Evolutionary conservation across 2,888 invertebrate species (phyloP), one percentile per base, ranked within the genome.

Genomic region (Rhorus exstirpatorius): DNA sequence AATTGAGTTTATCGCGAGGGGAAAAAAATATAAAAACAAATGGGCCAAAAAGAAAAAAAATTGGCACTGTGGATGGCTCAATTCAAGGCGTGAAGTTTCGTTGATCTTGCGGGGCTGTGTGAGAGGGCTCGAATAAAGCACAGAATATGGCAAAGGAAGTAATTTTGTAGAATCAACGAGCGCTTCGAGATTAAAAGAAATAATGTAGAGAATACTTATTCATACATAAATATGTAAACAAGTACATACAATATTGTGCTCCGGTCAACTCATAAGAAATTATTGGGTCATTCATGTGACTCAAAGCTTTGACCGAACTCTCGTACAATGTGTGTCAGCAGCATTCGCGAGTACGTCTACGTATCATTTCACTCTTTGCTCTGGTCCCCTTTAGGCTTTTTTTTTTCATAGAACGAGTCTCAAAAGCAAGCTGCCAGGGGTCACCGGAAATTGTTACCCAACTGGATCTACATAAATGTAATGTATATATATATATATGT

Each of bases 241-340:
- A n/a, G n/a, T 21, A 1, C 1, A 49, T 44, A 19, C 24, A n/a
- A 10, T 41, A 60, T 58, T 53, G 49, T 70, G 49, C 53, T 51
- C n/a, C n/a, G 81, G 83, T 70, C 80, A 80, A 85, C 88, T 88
- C 87, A 88, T 88, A 88, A 88, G 86, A 86, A 88, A 88, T 85
- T 83, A 84, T 82, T 58, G 21, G 58, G 46, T n/a, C n/a, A n/a
- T n/a, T n/a, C n/a, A n/a, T n/a, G 67, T 55, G 81, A 63, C 74
- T 88, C 88, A 87, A 87, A 89, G 87, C 88, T 87, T 88, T 89
- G 87, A 87, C 87, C 87, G 81, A 60, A 58, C 35, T 58, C 17
- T 44, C 14, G 21, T 85, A 83, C 77, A 68, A 84, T 76, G 83
- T 85, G 80, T 74, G 76, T 24, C n/a, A n/a, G n/a, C 53, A 63